A percentile compares a stretch with the other conserved stretches of the same genome.
These are phyloP conservation scores for Mythimna loreyi DNA, from an alignment of 2,888 invertebrate genomes.

Conservation along the genomic window DNA sequence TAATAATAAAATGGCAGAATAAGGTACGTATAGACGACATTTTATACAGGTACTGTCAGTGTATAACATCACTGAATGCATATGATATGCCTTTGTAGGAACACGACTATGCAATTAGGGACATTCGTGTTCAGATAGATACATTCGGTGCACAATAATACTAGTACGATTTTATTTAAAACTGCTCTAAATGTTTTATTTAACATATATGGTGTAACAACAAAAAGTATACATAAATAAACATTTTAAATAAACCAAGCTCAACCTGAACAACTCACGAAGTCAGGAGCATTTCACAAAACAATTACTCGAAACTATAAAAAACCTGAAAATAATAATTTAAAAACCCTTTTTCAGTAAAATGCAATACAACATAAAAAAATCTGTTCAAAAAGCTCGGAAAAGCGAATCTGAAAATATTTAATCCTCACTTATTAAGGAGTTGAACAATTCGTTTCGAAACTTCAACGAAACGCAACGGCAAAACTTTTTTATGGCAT, in stretches of 20 bases:
- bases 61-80: no score
- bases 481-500: constrained; percentile 51
- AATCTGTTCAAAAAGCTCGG: constrained; percentile 45
- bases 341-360: constrained; percentile 21
- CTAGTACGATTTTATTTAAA: no score
- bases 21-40: no score
- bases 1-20: no score
- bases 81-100: no score
- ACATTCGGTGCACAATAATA: no score
- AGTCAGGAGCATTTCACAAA: constrained; percentile 5
- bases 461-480: constrained; percentile 68
- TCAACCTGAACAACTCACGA: not conserved
- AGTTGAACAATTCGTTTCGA: constrained; percentile 66
- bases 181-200: no score
- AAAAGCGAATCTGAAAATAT: constrained; percentile 62
- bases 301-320: constrained; percentile 18
- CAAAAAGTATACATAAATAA: no score
- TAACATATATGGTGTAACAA: no score
- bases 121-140: no score
- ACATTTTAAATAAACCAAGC: not conserved
- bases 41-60: no score
- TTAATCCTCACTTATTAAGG: constrained; percentile 73
- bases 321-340: constrained; percentile 31
- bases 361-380: constrained; percentile 22
- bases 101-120: no score